These are phyloP conservation scores for Panurus biarmicus DNA, from an alignment of 2,113 vertebrate genomes.

Conservation along the genomic window DNA sequence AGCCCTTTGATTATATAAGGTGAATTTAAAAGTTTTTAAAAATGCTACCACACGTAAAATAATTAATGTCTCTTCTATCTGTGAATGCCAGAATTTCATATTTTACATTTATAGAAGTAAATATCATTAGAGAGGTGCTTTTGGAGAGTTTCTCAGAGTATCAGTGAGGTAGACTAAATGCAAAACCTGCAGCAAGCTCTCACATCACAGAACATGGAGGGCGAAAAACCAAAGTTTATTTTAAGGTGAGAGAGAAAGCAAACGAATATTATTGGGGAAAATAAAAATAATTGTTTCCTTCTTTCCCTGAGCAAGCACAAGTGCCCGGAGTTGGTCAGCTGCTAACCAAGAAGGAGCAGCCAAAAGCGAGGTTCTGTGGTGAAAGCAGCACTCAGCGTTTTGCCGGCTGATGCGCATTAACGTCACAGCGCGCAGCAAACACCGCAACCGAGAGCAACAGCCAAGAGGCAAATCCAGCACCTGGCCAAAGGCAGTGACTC, in stretches of 20 bases:
- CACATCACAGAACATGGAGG: background rate
- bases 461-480: background rate
- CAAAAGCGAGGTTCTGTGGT: background rate
- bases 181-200: background rate
- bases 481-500: constrained; percentile 29
- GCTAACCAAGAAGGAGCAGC: background rate
- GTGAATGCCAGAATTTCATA: background rate
- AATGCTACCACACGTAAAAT: background rate
- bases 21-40: background rate
- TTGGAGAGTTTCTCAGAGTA: background rate
- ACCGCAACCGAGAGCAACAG: background rate
- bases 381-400: background rate
- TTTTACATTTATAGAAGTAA: background rate
- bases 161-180: background rate
- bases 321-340: background rate
- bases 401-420: background rate
- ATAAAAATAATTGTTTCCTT: background rate
- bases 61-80: background rate
- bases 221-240: background rate
- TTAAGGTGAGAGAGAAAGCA: background rate
- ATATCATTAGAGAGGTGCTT: background rate
- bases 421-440: background rate
- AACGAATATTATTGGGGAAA: accelerated
- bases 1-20: background rate
- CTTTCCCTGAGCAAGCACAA: background rate